These are phyloP conservation scores for Platycheirus rosarum DNA, from an alignment of 2,888 invertebrate genomes.

Conservation along the genomic window DNA sequence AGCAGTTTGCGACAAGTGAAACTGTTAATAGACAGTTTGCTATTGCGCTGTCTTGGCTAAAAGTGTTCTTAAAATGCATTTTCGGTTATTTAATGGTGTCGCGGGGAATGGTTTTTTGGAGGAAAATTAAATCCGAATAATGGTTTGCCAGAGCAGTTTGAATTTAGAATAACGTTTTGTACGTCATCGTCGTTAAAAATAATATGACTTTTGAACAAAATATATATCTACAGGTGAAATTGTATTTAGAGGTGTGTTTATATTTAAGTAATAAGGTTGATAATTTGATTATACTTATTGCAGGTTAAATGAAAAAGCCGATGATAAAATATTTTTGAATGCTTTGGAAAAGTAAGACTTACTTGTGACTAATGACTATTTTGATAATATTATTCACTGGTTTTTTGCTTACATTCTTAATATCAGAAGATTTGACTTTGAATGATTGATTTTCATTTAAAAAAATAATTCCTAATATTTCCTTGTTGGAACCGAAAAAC, in stretches of 20 bases:
- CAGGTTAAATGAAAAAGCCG: no score
- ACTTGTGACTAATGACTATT: no score
- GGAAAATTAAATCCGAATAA: slow-evolving; percentile 50
- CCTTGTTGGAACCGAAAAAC: no score
- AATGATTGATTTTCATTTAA: no score
- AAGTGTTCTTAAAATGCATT: slow-evolving; percentile 50
- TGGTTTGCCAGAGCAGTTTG: neutral
- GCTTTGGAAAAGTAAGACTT: no score
- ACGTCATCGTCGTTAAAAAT: slow-evolving; percentile 17
- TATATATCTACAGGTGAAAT: neutral
- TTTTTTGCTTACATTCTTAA: no score
- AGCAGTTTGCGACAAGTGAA: slow-evolving; percentile 66
- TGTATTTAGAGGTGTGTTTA: neutral
- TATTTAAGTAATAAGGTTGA: no score
- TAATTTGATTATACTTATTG: no score
- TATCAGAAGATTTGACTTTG: no score
- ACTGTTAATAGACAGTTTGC: slow-evolving; percentile 43
- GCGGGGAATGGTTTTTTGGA: slow-evolving; percentile 6
- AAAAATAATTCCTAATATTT: no score
- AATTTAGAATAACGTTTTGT: slow-evolving; percentile 7
- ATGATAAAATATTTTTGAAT: no score
- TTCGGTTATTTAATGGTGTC: slow-evolving; percentile 45
- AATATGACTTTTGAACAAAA: slow-evolving; percentile 16
- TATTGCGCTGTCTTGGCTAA: slow-evolving; percentile 19
- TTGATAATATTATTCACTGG: no score